Percentiles rank a stretch among this genome's conserved stretches.
These are phyloP conservation scores for Neotoxoptera formosana DNA, from an alignment of 1,140 invertebrate species.

Conservation along the genomic window DNA sequence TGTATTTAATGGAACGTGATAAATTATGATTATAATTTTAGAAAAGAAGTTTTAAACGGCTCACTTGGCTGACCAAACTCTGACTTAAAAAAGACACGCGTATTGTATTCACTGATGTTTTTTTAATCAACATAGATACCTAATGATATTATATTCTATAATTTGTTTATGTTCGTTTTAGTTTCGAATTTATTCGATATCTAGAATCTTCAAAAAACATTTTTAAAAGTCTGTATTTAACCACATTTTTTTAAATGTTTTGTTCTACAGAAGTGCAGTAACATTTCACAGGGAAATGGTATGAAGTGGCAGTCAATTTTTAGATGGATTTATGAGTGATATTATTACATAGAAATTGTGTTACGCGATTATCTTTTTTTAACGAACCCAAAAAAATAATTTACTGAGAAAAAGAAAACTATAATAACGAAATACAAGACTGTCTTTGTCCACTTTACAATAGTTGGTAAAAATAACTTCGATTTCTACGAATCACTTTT, in stretches of 20 bases:
- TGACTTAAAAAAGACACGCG: too few species aligned
- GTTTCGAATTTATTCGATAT: not conserved
- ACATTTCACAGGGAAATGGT: not conserved
- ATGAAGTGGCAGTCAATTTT: not conserved
- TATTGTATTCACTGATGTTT: too few species aligned
- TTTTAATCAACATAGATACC: too few species aligned
- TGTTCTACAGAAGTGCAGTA: not conserved
- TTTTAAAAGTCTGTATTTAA: not conserved
- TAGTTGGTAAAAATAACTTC: not conserved
- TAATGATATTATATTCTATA: too few species aligned
- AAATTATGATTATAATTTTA: too few species aligned
- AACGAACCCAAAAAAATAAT: not conserved
- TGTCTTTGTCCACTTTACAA: not conserved
- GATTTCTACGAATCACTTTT: not conserved
- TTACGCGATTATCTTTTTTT: not conserved
- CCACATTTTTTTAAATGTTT: not conserved
- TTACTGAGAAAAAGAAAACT: not conserved
- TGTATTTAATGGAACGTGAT: too few species aligned
- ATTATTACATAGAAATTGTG: not conserved
- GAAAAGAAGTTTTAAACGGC: too few species aligned
- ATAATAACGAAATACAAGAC: not conserved
- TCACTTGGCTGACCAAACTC: too few species aligned
- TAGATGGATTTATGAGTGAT: not conserved
- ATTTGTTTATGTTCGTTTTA: too few species aligned
- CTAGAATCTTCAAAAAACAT: not conserved